Percentiles rank a stretch among this genome's conserved stretches.
These are phyloP conservation scores for Musca domestica DNA, from an alignment of 1,140 invertebrate species.

Conservation along the genomic window DNA sequence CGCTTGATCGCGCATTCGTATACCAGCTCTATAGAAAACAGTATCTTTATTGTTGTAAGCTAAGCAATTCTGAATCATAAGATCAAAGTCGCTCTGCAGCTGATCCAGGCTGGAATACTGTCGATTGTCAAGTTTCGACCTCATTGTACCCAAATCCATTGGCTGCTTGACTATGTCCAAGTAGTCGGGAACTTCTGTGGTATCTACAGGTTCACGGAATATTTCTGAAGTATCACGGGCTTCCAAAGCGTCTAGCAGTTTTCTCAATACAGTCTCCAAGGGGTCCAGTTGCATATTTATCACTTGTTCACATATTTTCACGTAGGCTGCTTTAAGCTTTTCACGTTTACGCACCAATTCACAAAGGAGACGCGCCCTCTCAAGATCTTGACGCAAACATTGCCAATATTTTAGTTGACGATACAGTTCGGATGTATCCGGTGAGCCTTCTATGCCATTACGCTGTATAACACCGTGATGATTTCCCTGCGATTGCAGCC, in stretches of 20 bases:
- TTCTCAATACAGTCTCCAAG: slow-evolving; percentile 72
- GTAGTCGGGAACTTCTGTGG: slow-evolving; percentile 90
- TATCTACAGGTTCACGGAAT: slow-evolving; percentile 90
- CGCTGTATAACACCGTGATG: slow-evolving; percentile 55
- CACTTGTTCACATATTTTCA: slow-evolving; percentile 78
- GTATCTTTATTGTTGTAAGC: slow-evolving; percentile 95
- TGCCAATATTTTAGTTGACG: slow-evolving; percentile 94
- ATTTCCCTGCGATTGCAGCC: slow-evolving; percentile 74
- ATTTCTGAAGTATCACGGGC: slow-evolving; percentile 82
- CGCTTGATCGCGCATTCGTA: slow-evolving; percentile 85
- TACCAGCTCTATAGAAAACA: slow-evolving; percentile 76
- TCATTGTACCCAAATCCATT: slow-evolving; percentile 96
- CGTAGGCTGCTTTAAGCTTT: slow-evolving; percentile 87
- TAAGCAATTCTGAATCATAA: slow-evolving; percentile 94
- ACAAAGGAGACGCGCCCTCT: slow-evolving; percentile 87
- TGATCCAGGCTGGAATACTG: slow-evolving; percentile 75
- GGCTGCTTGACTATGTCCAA: slow-evolving; percentile 87
- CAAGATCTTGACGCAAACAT: slow-evolving; percentile 89
- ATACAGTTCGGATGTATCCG: slow-evolving; percentile 70
- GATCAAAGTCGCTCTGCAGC: slow-evolving; percentile 85
- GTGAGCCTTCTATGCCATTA: slow-evolving; percentile 55
- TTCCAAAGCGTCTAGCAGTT: slow-evolving; percentile 73
- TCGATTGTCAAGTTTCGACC: slow-evolving; percentile 72
- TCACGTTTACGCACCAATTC: slow-evolving; percentile 94
- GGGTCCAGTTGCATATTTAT: slow-evolving; percentile 80